phyloP scores from a whole-genome alignment of 2,888 invertebrate genomes.

The Liopterus haemorrhoidalis region DNA sequence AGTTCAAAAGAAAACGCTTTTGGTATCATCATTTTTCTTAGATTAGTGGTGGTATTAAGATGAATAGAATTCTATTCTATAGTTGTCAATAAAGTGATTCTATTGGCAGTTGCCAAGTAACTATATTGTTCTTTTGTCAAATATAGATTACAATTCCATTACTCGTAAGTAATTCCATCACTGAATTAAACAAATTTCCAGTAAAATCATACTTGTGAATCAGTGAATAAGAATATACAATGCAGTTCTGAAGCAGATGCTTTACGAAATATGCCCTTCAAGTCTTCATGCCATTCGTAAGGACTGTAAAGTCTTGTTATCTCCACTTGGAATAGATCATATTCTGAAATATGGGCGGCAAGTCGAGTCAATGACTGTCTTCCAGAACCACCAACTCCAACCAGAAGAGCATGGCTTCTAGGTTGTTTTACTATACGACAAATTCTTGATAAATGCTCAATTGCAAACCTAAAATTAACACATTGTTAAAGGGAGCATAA shows the following conservation, averaged over 20 bases:
- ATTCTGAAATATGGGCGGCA: slow-evolving; percentile 90
- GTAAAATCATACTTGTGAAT: slow-evolving; percentile 63
- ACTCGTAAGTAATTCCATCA: neutral
- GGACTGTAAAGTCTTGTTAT: slow-evolving; percentile 79
- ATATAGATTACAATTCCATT: neutral
- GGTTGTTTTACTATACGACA: slow-evolving; percentile 89
- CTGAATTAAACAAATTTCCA: slow-evolving; percentile 12
- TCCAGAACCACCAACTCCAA: slow-evolving; percentile 91
- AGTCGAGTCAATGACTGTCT: slow-evolving; percentile 84
- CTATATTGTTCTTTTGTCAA: no score
- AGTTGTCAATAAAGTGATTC: no score
- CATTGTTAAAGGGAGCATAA: no score
- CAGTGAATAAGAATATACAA: slow-evolving; percentile 85
- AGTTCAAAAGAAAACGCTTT: no score
- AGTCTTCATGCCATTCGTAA: slow-evolving; percentile 86
- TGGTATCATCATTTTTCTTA: no score
- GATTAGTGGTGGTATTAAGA: no score
- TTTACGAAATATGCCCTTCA: slow-evolving; percentile 73
- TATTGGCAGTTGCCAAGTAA: no score
- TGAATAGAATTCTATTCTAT: no score
- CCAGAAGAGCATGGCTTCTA: slow-evolving; percentile 79
- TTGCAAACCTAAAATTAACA: slow-evolving; percentile 65
- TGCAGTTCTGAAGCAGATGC: slow-evolving; percentile 78
- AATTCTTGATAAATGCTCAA: slow-evolving; percentile 89
- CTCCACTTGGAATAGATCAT: slow-evolving; percentile 88